Conservation (phyloP, 1,140 invertebrate genomes). For the Coboldia fuscipes region DNA sequence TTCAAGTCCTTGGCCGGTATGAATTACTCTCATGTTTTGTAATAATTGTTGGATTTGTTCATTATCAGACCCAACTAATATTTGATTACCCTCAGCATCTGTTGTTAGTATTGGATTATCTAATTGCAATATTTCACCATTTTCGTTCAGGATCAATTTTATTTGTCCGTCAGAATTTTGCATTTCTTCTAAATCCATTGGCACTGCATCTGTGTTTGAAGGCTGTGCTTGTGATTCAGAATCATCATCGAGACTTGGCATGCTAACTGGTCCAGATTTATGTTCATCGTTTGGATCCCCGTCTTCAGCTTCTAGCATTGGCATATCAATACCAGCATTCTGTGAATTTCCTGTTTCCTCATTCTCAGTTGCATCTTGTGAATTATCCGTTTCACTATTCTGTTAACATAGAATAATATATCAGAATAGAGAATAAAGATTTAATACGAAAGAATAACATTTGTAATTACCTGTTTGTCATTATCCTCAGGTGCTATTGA, state of each 20-base stretch:
- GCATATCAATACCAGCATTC: conserved; percentile 21
- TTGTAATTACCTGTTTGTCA: too few species aligned
- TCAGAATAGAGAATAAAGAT: too few species aligned
- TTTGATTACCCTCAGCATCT: conserved; percentile 21
- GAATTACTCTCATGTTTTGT: conserved; percentile 19
- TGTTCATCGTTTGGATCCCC: not conserved
- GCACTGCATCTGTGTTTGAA: conserved; percentile 12
- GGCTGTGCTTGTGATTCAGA: conserved; percentile 7
- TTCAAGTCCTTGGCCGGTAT: conserved; percentile 18
- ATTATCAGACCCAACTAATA: conserved; percentile 14
- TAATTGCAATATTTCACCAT: conserved; percentile 17
- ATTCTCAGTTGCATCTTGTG: too few species aligned
- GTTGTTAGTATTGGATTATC: conserved; percentile 20
- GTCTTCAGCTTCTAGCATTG: conserved; percentile 15
- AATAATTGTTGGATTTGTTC: conserved; percentile 21
- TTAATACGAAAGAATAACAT: too few species aligned
- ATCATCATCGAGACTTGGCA: conserved; percentile 21
- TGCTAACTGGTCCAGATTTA: conserved; percentile 12
- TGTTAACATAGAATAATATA: not conserved
- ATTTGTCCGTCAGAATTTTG: conserved; percentile 19
- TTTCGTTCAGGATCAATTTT: conserved; percentile 21
- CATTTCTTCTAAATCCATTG: conserved; percentile 22
- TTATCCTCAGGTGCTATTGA: conserved; percentile 16
- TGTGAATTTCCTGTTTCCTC: not conserved
- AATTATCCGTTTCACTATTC: not conserved